Evolutionary conservation across 2,797 vertebrate species (phyloP).

Genomic region (Odontamblyopus rebecca): DNA sequence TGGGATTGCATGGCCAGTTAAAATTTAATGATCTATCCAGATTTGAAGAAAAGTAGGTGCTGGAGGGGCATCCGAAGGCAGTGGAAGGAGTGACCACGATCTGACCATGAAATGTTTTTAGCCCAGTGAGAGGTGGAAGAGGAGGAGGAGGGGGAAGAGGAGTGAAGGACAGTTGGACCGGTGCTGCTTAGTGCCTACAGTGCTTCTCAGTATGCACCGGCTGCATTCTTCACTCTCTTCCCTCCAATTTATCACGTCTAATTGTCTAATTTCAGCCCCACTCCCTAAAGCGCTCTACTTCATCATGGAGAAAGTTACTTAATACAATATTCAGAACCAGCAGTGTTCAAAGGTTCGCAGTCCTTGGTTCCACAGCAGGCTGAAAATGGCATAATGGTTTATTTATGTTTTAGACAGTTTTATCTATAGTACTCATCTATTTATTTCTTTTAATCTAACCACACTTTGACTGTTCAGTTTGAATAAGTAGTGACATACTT

Average conservation of each 20-base stretch:
- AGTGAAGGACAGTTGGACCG: constrained; percentile 1
- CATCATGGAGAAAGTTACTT: constrained; percentile 9
- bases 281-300: constrained; percentile 15
- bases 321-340: constrained; percentile 16
- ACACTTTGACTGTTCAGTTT: neutral
- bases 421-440: neutral
- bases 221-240: constrained; percentile 5
- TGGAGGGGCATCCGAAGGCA: neutral
- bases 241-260: constrained; percentile 4
- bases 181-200: neutral
- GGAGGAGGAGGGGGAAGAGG: neutral
- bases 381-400: neutral
- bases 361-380: neutral
- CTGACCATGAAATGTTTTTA: neutral
- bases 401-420: neutral
- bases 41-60: constrained; percentile 5
- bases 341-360: constrained; percentile 5
- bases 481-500: too few species aligned
- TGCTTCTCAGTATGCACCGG: constrained; percentile 1
- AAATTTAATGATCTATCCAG: constrained; percentile 4
- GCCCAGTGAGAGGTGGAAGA: neutral
- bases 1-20: neutral
- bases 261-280: constrained; percentile 10
- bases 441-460: neutral
- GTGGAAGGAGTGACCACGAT: neutral